Base-by-base conservation (phyloP, 2,888 invertebrate species). In the Dynastes tityus region DNA sequence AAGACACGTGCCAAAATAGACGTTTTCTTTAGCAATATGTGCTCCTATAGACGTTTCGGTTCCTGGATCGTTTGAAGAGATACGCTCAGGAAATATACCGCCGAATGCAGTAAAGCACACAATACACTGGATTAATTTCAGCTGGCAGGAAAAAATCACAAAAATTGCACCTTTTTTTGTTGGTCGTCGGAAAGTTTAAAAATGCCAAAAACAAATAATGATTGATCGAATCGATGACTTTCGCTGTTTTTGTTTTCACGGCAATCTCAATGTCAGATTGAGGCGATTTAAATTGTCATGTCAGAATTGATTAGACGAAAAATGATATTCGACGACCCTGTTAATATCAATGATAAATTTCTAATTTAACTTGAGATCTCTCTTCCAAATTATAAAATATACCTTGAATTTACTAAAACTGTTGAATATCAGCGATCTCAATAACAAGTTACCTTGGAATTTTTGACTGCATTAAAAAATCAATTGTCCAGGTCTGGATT, bases 71-170 rank as follows among this genome's bases (percentile, higher is more conserved):
- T 11, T 6, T 2, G 13, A 3, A 5, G 16, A n/a, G 55, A n/a
- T 2, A 55, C 55, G n/a, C 32, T 32, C 22, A n/a, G 55, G n/a
- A 55, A 29, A 8, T 27, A 9, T 27, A 61, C 8, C 8, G 22
- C 61, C 22, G 16, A 16, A 53, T 53, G 13, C 11, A 22, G 6
- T 61, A 61, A 16, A 6, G 22, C 58, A 9, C 61, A 67, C 67
- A 37, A 61, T 49, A 37, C 77, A 63, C 77, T 68, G 70, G 68
- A 71, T 77, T 61, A 77, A 77, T 77, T 77, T 77, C 77, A 71
- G 4, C 4, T 11, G 4, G 16, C 22, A 37, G 16, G 22, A 22
- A 71, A 71, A 71, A 55, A 22, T 37, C 37, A 58, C 71, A 40
- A 58, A 71, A 71, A 71, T 37, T 32, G 55, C 40, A 58, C 55